These are phyloP conservation scores for Urosaurus nigricauda DNA, from an alignment of 2,797 vertebrate species.

Conservation along the genomic window DNA sequence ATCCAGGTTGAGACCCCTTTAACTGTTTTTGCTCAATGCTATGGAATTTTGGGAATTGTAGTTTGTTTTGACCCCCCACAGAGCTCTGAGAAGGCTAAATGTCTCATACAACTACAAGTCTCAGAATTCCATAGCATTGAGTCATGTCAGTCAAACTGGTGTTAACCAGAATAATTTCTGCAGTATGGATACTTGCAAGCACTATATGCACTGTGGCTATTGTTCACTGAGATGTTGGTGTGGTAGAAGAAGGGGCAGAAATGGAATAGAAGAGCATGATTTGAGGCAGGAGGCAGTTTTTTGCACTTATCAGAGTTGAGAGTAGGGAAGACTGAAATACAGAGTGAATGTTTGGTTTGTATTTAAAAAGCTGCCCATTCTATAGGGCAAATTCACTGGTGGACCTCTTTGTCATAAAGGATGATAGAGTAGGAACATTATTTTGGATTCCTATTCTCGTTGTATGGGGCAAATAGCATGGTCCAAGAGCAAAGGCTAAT, in stretches of 20 bases:
- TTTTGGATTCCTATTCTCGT: neutral
- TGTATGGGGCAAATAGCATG: neutral
- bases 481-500: neutral
- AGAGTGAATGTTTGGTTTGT: neutral
- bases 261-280: neutral
- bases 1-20: too few relatives aligned
- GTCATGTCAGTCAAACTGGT: too few relatives aligned
- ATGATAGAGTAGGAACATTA: neutral
- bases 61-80: too few relatives aligned
- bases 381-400: neutral
- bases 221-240: neutral
- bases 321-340: neutral
- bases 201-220: neutral
- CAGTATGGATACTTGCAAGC: neutral
- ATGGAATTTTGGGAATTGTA: too few relatives aligned
- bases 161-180: too few relatives aligned
- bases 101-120: too few relatives aligned
- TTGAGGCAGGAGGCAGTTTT: neutral
- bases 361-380: too few relatives aligned
- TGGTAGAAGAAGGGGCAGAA: neutral
- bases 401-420: neutral
- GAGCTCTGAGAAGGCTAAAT: too few relatives aligned
- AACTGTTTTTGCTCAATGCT: too few relatives aligned
- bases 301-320: neutral
- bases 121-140: too few relatives aligned